phyloP scores from a whole-genome alignment of 2,888 invertebrate genomes.

The Oligia fasciuncula region DNA sequence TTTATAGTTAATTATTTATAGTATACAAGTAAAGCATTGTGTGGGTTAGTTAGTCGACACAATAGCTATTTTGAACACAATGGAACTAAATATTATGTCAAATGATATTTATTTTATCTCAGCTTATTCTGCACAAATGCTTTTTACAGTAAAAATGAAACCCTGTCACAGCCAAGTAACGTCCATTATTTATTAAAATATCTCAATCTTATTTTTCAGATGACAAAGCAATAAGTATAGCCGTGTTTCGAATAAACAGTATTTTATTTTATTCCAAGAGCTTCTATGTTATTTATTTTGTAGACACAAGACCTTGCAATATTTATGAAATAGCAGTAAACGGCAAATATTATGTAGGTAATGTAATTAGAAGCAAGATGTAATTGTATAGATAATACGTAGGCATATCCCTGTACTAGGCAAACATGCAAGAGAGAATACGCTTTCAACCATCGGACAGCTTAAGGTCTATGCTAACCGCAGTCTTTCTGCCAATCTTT shows the following conservation, averaged over 20 bases:
- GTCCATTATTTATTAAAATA: constrained; percentile 24
- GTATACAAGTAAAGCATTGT: constrained; percentile 9
- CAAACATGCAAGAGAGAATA: constrained; percentile 83
- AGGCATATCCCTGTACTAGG: constrained; percentile 58
- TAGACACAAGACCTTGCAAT: constrained; percentile 42
- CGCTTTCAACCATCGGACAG: constrained; percentile 89
- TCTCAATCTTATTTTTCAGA: constrained; percentile 47
- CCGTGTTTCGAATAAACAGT: constrained; percentile 28
- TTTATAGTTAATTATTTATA: constrained; percentile 11
- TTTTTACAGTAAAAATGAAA: constrained; percentile 32
- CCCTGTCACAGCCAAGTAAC: constrained; percentile 34
- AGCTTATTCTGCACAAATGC: constrained; percentile 51
- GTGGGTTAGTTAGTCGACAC: constrained; percentile 47
- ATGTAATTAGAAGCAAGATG: constrained; percentile 23
- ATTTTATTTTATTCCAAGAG: constrained; percentile 34
- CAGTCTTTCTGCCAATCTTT: constrained; percentile 97
- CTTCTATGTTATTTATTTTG: constrained; percentile 35
- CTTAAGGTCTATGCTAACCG: constrained; percentile 90
- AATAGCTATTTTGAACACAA: constrained; percentile 31
- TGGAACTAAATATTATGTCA: constrained; percentile 19
- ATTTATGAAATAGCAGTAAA: constrained; percentile 18
- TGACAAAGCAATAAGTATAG: constrained; percentile 40
- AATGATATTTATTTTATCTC: constrained; percentile 27
- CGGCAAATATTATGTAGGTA: constrained; percentile 6
- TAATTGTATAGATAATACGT: constrained; percentile 15